Conservation (phyloP, 2,888 invertebrate species). For the Pseudococcus longispinus region DNA sequence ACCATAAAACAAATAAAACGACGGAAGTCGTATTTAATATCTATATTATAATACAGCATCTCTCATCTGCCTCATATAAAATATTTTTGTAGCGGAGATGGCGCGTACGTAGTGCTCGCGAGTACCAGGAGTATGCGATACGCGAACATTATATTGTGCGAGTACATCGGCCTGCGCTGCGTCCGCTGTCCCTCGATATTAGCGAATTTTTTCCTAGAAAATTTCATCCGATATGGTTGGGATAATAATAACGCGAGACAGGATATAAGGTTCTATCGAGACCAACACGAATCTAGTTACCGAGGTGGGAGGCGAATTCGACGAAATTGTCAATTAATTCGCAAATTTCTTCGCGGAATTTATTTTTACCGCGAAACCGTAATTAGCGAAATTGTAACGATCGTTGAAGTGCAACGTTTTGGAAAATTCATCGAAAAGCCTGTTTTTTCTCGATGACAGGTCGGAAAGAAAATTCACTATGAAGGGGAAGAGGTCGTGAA, state of each 20-base stretch:
- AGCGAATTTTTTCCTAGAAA: background rate
- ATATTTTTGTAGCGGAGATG: background rate
- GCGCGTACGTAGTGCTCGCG: background rate
- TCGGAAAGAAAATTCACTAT: no score
- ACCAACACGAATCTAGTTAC: background rate
- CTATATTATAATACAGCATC: constrained; percentile 26
- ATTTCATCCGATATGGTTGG: no score
- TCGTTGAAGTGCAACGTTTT: no score
- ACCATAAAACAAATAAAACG: constrained; percentile 46
- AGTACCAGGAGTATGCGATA: background rate
- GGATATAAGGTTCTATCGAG: background rate
- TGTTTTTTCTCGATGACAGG: no score
- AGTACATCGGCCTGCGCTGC: background rate
- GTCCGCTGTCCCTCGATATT: background rate
- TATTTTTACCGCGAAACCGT: background rate
- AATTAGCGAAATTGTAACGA: no score
- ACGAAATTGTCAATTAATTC: background rate
- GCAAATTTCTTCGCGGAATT: background rate
- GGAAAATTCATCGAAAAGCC: no score
- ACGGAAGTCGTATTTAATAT: constrained; percentile 43
- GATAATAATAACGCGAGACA: background rate
- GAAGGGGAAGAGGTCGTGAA: no score
- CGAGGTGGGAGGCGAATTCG: background rate
- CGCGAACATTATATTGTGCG: background rate
- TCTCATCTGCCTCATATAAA: background rate